Base-by-base conservation (phyloP, 2,113 vertebrate species). In the Paramisgurnus dabryanus region DNA sequence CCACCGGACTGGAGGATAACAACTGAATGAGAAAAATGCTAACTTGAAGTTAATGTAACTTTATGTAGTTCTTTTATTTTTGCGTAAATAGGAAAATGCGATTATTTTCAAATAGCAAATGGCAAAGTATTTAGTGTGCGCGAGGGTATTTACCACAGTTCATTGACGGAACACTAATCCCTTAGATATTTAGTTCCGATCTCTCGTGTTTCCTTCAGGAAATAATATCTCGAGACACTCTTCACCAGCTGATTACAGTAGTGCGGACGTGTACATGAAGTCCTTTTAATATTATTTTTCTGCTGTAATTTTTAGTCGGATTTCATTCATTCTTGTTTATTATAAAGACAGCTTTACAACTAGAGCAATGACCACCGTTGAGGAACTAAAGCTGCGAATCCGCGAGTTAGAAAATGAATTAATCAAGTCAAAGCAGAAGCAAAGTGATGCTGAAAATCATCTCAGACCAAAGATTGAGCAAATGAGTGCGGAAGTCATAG, bases 401-500 rank as follows among this genome's bases (percentile, higher is more conserved):
- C 88, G 90, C 81, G 95, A 97, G 86, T 83, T 96, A 87, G 96
- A 97, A 85, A 92, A 92, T 47, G 95, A 95, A 69, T 84, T 97
- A 80, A 93, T 93, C n/a, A 93, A 94, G 77, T 92, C 90, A 77
- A 90, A 91, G 80, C 90, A 93, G 75, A 83, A 81, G 22, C 76
- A 80, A 83, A 82, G 78, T 78, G 87, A 88, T 87, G 82, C 80
- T 63, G 90, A 88, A 34, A 74, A 83, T 17, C 81, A 78, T 7
- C 86, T 86, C 49, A 91, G 96, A 89, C 79, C 89, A 7, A 95
- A 92, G 87, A 96, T 98, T 53, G 90, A 91, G 40, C 89, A 85
- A 74, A 98, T 94, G 97, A 99, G 98, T 87, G 57, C 95, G 0
- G 98, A 99, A 82, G 98, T 98, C 75, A 93, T 95, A 72, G 97